Conservation (phyloP, 2,888 invertebrate species). For the Aleiodes leptofemur region DNA sequence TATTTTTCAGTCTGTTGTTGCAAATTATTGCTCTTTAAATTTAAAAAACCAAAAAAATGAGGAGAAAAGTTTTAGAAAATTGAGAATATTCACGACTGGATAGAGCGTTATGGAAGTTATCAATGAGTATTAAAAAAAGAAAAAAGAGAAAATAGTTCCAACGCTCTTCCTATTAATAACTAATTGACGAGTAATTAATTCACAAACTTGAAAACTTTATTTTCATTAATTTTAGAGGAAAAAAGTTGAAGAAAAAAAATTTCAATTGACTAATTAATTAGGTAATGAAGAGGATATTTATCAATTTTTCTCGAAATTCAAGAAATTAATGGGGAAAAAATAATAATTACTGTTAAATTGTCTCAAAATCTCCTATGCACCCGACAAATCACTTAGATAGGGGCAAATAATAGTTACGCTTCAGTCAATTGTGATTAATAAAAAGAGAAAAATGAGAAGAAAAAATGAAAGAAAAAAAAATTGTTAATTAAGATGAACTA, state of each 20-base stretch:
- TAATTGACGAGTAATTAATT: too few species aligned
- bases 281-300: too few species aligned
- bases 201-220: too few species aligned
- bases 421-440: constrained; percentile 41
- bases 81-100: not conserved
- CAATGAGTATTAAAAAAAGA: too few species aligned
- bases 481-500: not conserved
- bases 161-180: too few species aligned
- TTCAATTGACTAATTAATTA: too few species aligned
- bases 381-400: constrained; percentile 43
- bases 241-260: too few species aligned
- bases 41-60: not conserved
- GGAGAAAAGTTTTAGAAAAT: not conserved
- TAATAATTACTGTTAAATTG: not conserved
- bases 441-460: not conserved
- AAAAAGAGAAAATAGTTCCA: too few species aligned
- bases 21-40: constrained; percentile 10
- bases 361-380: constrained; percentile 35
- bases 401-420: constrained; percentile 37
- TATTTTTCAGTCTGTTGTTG: constrained; percentile 38
- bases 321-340: constrained; percentile 8
- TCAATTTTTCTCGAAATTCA: too few species aligned
- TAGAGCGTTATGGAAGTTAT: not conserved
- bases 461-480: not conserved
- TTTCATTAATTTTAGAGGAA: too few species aligned